Conservation (phyloP, 2,888 invertebrate genomes). For the Drosophila peninsularis region DNA sequence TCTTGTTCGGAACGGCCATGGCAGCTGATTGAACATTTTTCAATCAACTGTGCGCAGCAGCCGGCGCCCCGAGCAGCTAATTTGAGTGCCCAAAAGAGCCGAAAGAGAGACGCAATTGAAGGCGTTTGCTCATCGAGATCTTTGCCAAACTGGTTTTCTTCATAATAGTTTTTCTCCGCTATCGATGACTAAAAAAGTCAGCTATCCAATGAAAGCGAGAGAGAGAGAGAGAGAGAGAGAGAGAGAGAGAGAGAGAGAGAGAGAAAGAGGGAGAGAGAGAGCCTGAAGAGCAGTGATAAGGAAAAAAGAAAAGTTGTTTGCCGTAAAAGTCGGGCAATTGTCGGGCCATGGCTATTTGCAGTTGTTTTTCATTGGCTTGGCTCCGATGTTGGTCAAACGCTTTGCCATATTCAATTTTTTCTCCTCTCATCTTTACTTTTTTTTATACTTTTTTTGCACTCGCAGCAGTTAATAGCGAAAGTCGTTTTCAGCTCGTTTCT, state of each 20-base stretch:
- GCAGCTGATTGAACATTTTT: conserved; percentile 54
- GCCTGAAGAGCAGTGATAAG: conserved; percentile 19
- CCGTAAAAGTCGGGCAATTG: conserved; percentile 66
- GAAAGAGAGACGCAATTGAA: conserved; percentile 13
- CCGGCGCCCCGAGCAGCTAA: conserved; percentile 40
- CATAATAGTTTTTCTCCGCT: conserved; percentile 44
- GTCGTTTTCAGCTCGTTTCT: conserved; percentile 76
- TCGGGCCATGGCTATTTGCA: conserved; percentile 35
- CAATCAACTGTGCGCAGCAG: conserved; percentile 49
- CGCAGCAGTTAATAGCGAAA: conserved; percentile 64
- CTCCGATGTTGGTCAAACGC: conserved; percentile 69
- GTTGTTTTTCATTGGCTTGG: conserved; percentile 61
- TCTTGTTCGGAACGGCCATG: conserved; percentile 8
- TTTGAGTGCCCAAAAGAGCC: conserved; percentile 24
- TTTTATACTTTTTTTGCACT: conserved; percentile 4
- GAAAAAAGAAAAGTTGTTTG: conserved; percentile 70
- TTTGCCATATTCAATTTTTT: conserved; percentile 55
- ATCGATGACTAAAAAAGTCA: conserved; percentile 45
- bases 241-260: conserved; percentile 24
- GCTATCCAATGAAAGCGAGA: conserved; percentile 23
- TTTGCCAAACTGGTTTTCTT: conserved; percentile 41
- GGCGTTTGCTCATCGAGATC: conserved; percentile 14
- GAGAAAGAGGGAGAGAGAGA: conserved; percentile 12
- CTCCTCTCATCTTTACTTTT: conserved; percentile 7
- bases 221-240: conserved; percentile 16